A percentile compares a stretch with the other conserved stretches of the same genome.
phyloP scores from a whole-genome alignment of 2,797 vertebrate genomes.

The Aldrovandia affinis region DNA sequence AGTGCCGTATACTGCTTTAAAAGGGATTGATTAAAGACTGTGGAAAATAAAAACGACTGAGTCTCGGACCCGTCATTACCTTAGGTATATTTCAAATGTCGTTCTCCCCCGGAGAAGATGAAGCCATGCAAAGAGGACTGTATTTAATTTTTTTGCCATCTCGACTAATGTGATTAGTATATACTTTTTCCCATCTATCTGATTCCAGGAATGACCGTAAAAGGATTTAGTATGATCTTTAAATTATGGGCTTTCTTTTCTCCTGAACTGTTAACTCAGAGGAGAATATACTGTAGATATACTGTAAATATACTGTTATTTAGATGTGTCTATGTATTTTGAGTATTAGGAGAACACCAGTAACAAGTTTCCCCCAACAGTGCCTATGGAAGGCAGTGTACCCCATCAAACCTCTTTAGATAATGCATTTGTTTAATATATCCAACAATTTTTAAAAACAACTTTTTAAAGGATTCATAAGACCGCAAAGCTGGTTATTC shows the following conservation, averaged over 20 bases:
- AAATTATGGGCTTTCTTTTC: slow-evolving; percentile 18
- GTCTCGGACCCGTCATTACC: slow-evolving; percentile 25
- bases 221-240: slow-evolving; percentile 29
- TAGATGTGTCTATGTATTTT: slow-evolving; percentile 20
- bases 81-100: slow-evolving; percentile 29
- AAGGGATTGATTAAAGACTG: slow-evolving; percentile 29
- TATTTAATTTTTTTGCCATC: slow-evolving; percentile 32
- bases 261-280: slow-evolving; percentile 11
- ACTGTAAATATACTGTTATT: too few species aligned
- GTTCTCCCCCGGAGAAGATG: slow-evolving; percentile 18
- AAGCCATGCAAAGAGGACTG: slow-evolving; percentile 26
- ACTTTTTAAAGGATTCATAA: too few species aligned
- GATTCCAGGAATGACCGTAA: slow-evolving; percentile 33
- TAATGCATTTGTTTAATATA: too few species aligned
- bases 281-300: slow-evolving; percentile 22
- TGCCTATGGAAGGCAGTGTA: background rate
- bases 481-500: too few species aligned
- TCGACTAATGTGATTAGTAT: slow-evolving; percentile 31
- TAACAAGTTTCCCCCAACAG: background rate
- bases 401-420: too few species aligned
- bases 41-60: slow-evolving; percentile 34
- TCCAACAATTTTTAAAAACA: too few species aligned
- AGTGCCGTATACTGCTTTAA: slow-evolving; percentile 23
- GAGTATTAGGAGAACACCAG: slow-evolving; percentile 13
- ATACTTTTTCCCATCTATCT: slow-evolving; percentile 24